Evolutionary conservation across 2,113 vertebrate genomes (phyloP).

Genomic region (Ctenomys sociabilis): DNA sequence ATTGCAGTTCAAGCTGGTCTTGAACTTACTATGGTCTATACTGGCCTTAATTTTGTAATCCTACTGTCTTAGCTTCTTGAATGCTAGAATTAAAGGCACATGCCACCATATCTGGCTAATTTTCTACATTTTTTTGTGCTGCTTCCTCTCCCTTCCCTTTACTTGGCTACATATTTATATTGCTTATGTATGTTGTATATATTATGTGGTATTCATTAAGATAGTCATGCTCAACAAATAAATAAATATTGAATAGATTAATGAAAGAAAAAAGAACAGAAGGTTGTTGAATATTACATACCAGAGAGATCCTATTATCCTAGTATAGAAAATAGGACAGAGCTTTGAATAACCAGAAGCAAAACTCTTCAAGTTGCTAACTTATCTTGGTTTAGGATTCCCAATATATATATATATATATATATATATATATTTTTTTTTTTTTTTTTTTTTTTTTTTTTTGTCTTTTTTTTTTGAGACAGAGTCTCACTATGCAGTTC

Average conservation of each 20-base stretch:
- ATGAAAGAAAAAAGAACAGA: not conserved
- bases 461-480: too few species aligned
- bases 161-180: constrained; percentile 26
- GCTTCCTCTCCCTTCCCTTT: not conserved
- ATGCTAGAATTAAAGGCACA: not conserved
- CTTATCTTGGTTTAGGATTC: not conserved
- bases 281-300: constrained; percentile 34
- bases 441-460: too few species aligned
- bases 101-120: not conserved
- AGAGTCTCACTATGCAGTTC: too few species aligned
- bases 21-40: not conserved
- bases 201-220: not conserved
- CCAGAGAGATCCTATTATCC: not conserved
- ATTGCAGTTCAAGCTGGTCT: not conserved
- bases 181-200: constrained; percentile 1
- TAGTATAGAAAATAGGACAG: not conserved
- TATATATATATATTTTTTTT: too few species aligned
- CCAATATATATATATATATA: too few species aligned
- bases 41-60: not conserved
- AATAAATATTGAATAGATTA: constrained; percentile 28
- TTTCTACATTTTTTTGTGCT: not conserved
- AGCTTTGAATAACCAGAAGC: not conserved
- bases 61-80: not conserved
- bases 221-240: not conserved
- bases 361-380: not conserved